Base-by-base conservation (phyloP, 2,888 invertebrate species). In the Ferdinandea cuprea region DNA sequence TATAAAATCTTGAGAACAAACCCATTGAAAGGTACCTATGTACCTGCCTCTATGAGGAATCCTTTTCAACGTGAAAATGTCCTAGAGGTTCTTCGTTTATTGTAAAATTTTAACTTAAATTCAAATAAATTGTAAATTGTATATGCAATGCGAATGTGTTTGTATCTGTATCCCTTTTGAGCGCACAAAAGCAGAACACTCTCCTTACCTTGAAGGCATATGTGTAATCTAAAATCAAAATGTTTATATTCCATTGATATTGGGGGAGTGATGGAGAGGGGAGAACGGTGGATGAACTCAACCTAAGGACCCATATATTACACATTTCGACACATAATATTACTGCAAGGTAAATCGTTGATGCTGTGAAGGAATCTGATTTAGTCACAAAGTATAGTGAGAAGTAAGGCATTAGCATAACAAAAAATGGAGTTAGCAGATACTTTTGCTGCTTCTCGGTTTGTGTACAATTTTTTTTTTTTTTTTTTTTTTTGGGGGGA, bases 171-270 rank as follows among this genome's bases (percentile, higher is more conserved):
- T 63, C 48, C 68, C 28, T 44, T 44, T 19, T 15, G n/a, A 15
- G 17, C 25, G 44, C 8, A 65, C 68, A 59, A 65, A 81, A 71
- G 76, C 46, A 30, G 54, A 65, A 59, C 71, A 76, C 32, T n/a
- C n/a, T n/a, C n/a, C 9, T 46, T 65, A 48, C 71, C 81, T 66
- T 32, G 21, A 37, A 71, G 81, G 76, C 76, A 76, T 65, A 54
- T 80, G 73, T 80, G 76, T 81, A 81, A 81, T 81, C 81, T 76
- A 71, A 76, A 81, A 81, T 81, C 81, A 81, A 81, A 81, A 71
- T 81, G 81, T 81, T 81, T 81, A 76, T 81, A 81, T 71, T 66
- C 80, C 35, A 54, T 58, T 68, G 79, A 48, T 25, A 13, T 28
- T 25, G 19, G 61, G 30, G 40, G n/a, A n/a, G n/a, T n/a, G n/a